Evolutionary conservation across 2,113 vertebrate genomes (phyloP).

Genomic region (Sisor rabdophorus): DNA sequence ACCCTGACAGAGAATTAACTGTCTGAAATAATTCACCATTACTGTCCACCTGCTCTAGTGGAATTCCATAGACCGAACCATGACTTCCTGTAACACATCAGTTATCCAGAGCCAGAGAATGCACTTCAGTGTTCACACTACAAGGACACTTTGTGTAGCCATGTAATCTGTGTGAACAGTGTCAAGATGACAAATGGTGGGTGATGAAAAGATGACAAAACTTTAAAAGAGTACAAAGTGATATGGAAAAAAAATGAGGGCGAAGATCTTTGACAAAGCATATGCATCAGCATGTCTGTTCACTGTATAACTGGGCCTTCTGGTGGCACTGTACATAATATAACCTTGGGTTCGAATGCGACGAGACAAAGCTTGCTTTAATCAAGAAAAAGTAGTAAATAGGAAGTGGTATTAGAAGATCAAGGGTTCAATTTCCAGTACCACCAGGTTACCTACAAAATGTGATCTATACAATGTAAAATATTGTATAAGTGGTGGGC

Average conservation of each 20-base stretch:
- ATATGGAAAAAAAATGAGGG: background rate
- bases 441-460: too few species aligned
- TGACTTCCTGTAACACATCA: slow-evolving; percentile 33
- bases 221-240: background rate
- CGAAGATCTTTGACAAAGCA: background rate
- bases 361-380: background rate
- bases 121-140: slow-evolving; percentile 18
- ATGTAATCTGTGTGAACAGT: slow-evolving; percentile 40
- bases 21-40: slow-evolving; percentile 46
- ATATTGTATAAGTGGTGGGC: too few species aligned
- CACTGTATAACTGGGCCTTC: background rate
- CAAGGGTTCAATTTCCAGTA: too few species aligned
- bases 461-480: too few species aligned
- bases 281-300: background rate
- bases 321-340: background rate
- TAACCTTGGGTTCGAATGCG: background rate
- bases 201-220: slow-evolving; percentile 6
- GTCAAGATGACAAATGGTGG: slow-evolving; percentile 34
- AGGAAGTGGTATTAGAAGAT: too few species aligned
- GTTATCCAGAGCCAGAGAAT: slow-evolving; percentile 37
- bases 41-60: slow-evolving; percentile 42
- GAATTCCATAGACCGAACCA: slow-evolving; percentile 38
- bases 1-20: slow-evolving; percentile 26
- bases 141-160: slow-evolving; percentile 35
- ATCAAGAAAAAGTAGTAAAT: background rate